Base-by-base conservation (phyloP, 2,888 invertebrate species). In the Megaustenia siamemsis region DNA sequence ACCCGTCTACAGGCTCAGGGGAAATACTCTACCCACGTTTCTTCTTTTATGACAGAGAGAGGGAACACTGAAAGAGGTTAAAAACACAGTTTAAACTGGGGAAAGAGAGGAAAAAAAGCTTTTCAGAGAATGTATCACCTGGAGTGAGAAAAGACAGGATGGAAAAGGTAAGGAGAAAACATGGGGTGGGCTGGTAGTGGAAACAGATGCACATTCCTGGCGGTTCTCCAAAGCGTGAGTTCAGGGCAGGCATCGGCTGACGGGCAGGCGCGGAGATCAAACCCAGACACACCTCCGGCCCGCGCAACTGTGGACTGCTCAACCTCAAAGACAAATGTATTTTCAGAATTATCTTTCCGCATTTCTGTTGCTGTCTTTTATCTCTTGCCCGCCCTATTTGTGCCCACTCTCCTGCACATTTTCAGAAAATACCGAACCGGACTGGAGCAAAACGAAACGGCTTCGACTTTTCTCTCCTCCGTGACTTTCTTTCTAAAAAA, bases 61-160 rank as follows among this genome's bases (percentile, higher is more conserved):
- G n/a, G 28, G n/a, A 15, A 10, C 24, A 32, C 32, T 49, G n/a
- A 24, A 2, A 6, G 45, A 1, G 2, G 6, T 18, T 40, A 53
- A 60, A 18, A 24, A 43, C 53, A 35, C 8, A 18, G 2, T 56
- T 77, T 1, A 60, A 77, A 77, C 3, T 35, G 63, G 49, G 73
- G 35, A 15, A 28, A 32, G 73, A 49, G 73, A 35, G 60, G n/a
- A 77, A 32, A 77, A 12, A 60, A 40, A 21, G 2, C 75, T 8
- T 35, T 1, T 24, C 40, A 68, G 49, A 18, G 45, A 21, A 5
- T 40, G 63, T 66, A 66, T 78, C 78, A 78, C 78, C 78, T 68
- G 69, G 80, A 45, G 71, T 71, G 82, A 82, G 56, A 43, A 68
- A 63, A 43, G 43, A 35, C 28, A 45, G 68, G 32, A 82, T 32